Evolutionary conservation across 30 jellyfish, hydroid and myxozoan genomes (phyloP).

Genomic region (Clytia hemisphaerica): DNA sequence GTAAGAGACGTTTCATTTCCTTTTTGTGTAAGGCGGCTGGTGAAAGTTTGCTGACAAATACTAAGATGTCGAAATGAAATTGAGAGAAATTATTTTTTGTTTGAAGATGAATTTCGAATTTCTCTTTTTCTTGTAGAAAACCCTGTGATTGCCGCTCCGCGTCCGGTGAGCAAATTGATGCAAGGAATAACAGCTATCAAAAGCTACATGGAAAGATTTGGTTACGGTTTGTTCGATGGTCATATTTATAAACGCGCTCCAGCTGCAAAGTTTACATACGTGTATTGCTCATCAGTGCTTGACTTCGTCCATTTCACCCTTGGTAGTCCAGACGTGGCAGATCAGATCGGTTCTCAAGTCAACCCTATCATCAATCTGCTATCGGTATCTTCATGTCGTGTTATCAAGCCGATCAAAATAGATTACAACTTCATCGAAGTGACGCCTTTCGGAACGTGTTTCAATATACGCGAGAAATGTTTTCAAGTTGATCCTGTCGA

Average conservation of each 20-base stretch:
- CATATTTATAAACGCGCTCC: not conserved
- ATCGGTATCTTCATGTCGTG: not conserved
- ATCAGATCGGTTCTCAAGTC: not conserved
- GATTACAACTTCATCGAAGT: conserved; percentile 8
- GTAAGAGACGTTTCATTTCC: too few relatives aligned
- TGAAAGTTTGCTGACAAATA: too few relatives aligned
- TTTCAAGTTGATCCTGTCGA: not conserved
- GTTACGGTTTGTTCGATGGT: conserved; percentile 12
- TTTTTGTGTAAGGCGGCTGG: too few relatives aligned
- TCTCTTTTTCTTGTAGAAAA: too few relatives aligned
- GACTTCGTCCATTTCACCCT: conserved; percentile 12
- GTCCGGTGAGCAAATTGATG: too few relatives aligned
- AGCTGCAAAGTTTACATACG: not conserved
- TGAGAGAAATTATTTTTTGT: too few relatives aligned
- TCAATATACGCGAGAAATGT: not conserved
- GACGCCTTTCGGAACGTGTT: conserved; percentile 13
- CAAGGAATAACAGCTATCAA: too few relatives aligned
- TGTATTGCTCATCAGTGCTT: not conserved
- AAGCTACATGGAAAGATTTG: too few relatives aligned
- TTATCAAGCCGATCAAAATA: not conserved
- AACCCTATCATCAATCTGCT: not conserved
- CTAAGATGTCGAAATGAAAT: too few relatives aligned
- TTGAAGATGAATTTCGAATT: too few relatives aligned
- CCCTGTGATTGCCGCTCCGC: too few relatives aligned
- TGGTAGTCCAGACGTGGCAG: conserved; percentile 3